Evolutionary conservation across 2,888 invertebrate genomes (phyloP).

Genomic region (Raillietiella orientalis): DNA sequence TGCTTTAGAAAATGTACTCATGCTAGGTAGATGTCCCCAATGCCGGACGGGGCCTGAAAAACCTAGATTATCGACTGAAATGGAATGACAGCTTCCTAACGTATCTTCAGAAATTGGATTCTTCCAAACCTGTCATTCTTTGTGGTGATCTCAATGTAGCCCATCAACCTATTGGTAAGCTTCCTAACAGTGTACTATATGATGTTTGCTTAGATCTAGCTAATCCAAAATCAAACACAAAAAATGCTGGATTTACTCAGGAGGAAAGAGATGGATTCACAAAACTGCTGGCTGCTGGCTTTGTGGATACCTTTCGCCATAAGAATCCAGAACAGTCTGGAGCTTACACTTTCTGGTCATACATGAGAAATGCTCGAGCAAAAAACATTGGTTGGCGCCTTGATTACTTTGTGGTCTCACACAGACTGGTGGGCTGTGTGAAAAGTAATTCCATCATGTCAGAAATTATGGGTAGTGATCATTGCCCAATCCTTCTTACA

Average conservation of each 20-base stretch:
- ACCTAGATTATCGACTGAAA: conserved; percentile 47
- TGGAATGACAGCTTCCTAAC: conserved; percentile 61
- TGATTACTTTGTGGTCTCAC: conserved; percentile 75
- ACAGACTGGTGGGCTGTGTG: conserved; percentile 31
- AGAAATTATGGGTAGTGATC: conserved; percentile 68
- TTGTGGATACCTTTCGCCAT: conserved; percentile 55
- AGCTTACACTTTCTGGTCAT: conserved; percentile 85
- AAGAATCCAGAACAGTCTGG: conserved; percentile 48
- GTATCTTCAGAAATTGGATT: conserved; percentile 43
- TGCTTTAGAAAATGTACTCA: too few species aligned
- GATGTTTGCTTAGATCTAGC: conserved; percentile 33
- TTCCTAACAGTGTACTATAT: conserved; percentile 1
- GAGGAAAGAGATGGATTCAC: conserved; percentile 80
- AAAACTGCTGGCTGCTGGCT: conserved; percentile 36
- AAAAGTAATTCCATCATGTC: conserved; percentile 55
- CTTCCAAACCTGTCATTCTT: conserved; percentile 67
- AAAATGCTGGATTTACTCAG: conserved; percentile 77
- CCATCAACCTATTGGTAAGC: conserved; percentile 57
- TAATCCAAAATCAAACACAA: conserved; percentile 72
- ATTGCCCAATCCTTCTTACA: conserved; percentile 73
- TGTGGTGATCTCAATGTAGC: conserved; percentile 95
- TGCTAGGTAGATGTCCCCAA: conserved; percentile 56
- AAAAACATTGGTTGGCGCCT: conserved; percentile 93
- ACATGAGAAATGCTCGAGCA: conserved; percentile 48
- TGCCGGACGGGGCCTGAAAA: conserved; percentile 56